phyloP scores from a whole-genome alignment of 2,888 invertebrate genomes.

The Lasioglossum malachurum region DNA sequence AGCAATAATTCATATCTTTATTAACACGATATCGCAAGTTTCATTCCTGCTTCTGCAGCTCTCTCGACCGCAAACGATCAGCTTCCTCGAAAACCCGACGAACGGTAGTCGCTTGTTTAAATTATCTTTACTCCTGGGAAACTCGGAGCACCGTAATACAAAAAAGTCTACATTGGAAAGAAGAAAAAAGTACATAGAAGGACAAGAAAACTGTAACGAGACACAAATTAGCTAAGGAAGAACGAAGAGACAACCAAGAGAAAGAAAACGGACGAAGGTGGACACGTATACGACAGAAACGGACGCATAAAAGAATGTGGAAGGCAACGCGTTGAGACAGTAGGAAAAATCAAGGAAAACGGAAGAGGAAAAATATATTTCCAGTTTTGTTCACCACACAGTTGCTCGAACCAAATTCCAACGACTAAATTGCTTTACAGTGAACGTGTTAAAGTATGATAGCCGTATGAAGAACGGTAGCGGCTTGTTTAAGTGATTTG shows the following conservation, averaged over 20 bases:
- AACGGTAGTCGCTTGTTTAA: neutral
- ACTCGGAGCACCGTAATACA: neutral
- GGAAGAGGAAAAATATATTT: constrained; percentile 46
- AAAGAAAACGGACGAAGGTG: neutral
- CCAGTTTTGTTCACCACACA: neutral
- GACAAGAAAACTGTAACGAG: neutral
- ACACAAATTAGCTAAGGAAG: neutral
- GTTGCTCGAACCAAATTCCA: too few species aligned
- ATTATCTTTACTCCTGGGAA: neutral
- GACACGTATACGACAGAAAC: neutral
- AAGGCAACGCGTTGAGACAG: neutral
- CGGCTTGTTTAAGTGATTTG: neutral
- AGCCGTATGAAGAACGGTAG: neutral
- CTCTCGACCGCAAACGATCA: neutral
- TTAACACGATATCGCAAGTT: neutral
- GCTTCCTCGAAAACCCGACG: neutral
- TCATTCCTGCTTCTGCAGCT: neutral
- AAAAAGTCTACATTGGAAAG: neutral
- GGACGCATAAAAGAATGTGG: neutral
- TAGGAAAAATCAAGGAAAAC: constrained; percentile 20
- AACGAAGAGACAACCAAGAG: neutral
- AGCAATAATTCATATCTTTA: neutral
- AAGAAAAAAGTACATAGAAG: neutral
- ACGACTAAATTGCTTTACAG: too few species aligned
- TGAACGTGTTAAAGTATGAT: too few species aligned